Evolutionary conservation across 2,888 invertebrate genomes (phyloP), one percentile per base, ranked within the genome.

Genomic region (Dasypolia templi): DNA sequence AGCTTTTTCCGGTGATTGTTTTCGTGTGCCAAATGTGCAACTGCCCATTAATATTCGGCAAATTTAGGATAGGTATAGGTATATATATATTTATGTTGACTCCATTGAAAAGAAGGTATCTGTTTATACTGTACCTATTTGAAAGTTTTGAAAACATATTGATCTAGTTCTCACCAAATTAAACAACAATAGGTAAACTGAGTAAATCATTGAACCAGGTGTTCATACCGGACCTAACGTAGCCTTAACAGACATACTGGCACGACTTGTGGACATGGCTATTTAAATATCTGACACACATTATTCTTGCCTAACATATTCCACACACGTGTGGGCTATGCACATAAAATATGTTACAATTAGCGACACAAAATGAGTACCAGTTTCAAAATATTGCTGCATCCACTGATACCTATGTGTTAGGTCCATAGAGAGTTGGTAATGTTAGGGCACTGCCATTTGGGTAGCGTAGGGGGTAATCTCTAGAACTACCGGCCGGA

Each of bases 201-300:
- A 73, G 65, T 68, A 2, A 55, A 44, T 58, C 7, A 56, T n/a
- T 29, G 62, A 65, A 19, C 44, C 59, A 82, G 82, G 78, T 81
- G 82, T 69, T 58, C 53, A 35, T 67, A 55, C 73, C 82, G 82
- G 82, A 81, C 44, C 74, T 65, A 68, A 64, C 35, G 46, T 32
- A 62, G 71, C 65, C 58, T 49, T 53, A 44, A 42, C 26, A 19
- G 5, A 46, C n/a, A 26, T 39, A 55, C 44, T 35, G 22, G 3
- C 14, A 51, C 39, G n/a, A 35, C 65, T 68, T 39, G 65, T 62
- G 71, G 71, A 73, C 73, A 77, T 75, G 55, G 70, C 61, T 75
- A 75, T 84, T 79, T 61, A 78, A 69, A 78, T 83, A 44, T 35
- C 49, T 79, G 84, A 75, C 82, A 79, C 65, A 82, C 63, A 42